Base-by-base conservation (phyloP, 2,797 vertebrate genomes). In the Microcaecilia unicolor region DNA sequence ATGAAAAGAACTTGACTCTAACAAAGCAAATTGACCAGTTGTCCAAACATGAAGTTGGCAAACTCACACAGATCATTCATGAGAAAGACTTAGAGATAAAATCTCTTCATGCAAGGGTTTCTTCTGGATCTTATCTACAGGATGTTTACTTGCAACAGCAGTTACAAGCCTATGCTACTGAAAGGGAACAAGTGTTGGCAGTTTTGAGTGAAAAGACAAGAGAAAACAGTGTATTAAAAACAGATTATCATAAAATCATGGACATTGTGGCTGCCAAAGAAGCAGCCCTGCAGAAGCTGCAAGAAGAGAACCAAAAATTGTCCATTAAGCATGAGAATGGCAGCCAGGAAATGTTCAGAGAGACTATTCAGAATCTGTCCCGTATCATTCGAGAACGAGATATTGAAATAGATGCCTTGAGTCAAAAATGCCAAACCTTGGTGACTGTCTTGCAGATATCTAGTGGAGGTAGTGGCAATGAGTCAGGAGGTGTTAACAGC, bases 321-420 rank as follows among this genome's bases (percentile, higher is more conserved):
- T 84, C 74, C 6, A 73, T 45, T 15, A 78, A 79, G 53, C 81
- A 78, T 17, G 94, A 98, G 47, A 85, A 81, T 1, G 92, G 89
- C 22, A 89, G 88, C 66, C 90, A 95, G 9, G 96, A 97, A 15
- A 99, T 99, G 96, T 92, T 91, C 57, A 83, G 88, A 54, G 95
- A 99, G 72, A 98, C 96, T 22, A 87, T 99, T 67, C 95, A 98
- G 73, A 99, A 99, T 66, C 72, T 98, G 30, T 98, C 96, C 2
- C 84, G 95, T 28, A 98, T 99, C 52, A 97, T 99, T 61, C 67
- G 96, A 31, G 96, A 99, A 70, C 98, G 97, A 56, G 96, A 99
- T 64, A 98, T 99, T 1, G 96, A 99, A 77, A 97, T 97, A 3
- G 96, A 99, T 22, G 96, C 95, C 1, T 50, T 98, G 22, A 95